Evolutionary conservation across 2,888 invertebrate species (phyloP).

Genomic region (Lasioglossum figueresi): DNA sequence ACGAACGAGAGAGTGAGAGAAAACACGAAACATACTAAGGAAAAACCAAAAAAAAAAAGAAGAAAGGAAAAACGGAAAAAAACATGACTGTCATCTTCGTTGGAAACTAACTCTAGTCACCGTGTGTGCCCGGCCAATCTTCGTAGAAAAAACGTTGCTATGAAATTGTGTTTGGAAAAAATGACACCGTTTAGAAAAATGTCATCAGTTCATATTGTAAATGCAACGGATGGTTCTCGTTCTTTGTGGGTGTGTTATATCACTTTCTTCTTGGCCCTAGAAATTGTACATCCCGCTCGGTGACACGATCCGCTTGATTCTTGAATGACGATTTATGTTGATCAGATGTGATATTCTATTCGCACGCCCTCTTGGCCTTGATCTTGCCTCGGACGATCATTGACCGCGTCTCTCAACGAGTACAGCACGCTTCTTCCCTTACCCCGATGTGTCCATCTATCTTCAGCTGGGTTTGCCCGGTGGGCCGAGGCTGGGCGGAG

Average conservation of each 20-base stretch:
- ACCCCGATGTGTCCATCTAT: constrained; percentile 64
- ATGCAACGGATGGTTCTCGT: constrained; percentile 27
- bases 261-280: constrained; percentile 1
- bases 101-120: constrained; percentile 25
- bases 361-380: constrained; percentile 18
- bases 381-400: constrained; percentile 23
- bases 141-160: constrained; percentile 5
- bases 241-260: neutral
- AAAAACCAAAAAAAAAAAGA: neutral
- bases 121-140: neutral
- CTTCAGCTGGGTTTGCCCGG: constrained; percentile 80
- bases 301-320: neutral
- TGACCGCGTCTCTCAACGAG: constrained; percentile 49
- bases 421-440: constrained; percentile 42
- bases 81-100: constrained; percentile 40
- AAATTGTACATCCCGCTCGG: neutral
- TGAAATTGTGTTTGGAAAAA: constrained; percentile 17
- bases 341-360: neutral
- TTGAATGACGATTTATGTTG: neutral
- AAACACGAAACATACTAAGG: neutral
- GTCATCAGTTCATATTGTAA: constrained; percentile 3
- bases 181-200: neutral
- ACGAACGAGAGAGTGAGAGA: neutral
- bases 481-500: constrained; percentile 78
- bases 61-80: neutral